These are phyloP conservation scores for Channa maculata DNA, from an alignment of 2,113 vertebrate species.

Conservation along the genomic window DNA sequence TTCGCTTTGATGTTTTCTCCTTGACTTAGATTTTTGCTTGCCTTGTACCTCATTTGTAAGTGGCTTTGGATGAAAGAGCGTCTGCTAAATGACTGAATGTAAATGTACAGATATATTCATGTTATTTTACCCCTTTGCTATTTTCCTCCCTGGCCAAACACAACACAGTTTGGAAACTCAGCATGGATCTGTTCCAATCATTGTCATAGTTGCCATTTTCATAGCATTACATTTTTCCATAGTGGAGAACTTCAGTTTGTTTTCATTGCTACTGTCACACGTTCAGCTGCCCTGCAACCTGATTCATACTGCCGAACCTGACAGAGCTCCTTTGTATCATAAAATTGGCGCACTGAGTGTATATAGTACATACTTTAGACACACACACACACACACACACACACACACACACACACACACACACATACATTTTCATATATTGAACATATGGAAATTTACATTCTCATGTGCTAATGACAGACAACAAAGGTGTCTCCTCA, in stretches of 20 bases:
- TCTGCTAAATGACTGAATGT: too few species aligned
- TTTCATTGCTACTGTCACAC: constrained; percentile 78
- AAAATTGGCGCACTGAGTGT: constrained; percentile 31
- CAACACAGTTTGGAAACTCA: constrained; percentile 77
- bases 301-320: constrained; percentile 57
- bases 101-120: constrained; percentile 60
- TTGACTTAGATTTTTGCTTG: too few species aligned
- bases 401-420: constrained; percentile 4
- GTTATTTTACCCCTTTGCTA: constrained; percentile 75
- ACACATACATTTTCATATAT: background rate
- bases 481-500: constrained; percentile 32
- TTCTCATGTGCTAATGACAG: constrained; percentile 21
- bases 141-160: constrained; percentile 61
- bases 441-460: constrained; percentile 16
- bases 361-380: constrained; percentile 4
- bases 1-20: too few species aligned
- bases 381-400: constrained; percentile 11
- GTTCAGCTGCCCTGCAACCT: constrained; percentile 60
- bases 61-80: too few species aligned
- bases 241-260: constrained; percentile 76
- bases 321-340: constrained; percentile 72
- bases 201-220: constrained; percentile 77
- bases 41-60: too few species aligned
- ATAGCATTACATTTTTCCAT: constrained; percentile 73
- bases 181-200: constrained; percentile 74